Conservation (phyloP, 2,888 invertebrate genomes). For the Acleris sparsana region DNA sequence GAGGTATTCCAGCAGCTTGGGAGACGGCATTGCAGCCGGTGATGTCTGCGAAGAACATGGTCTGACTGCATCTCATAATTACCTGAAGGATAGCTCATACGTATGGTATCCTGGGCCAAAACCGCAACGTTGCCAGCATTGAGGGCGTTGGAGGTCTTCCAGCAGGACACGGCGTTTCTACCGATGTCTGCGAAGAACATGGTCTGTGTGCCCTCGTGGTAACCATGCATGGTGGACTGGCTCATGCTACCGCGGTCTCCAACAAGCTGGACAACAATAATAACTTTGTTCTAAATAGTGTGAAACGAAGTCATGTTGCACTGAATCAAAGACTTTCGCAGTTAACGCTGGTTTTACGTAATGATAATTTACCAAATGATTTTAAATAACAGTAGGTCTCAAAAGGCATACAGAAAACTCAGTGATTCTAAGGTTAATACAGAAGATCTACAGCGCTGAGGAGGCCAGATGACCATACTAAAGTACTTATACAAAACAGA, state of each 20-base stretch:
- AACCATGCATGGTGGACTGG: conserved; percentile 88
- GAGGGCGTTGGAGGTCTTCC: conserved; percentile 85
- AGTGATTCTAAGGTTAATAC: no score
- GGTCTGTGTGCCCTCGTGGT: conserved; percentile 84
- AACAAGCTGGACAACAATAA: conserved; percentile 53
- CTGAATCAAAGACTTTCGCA: no score
- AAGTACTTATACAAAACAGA: no score
- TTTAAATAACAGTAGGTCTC: no score
- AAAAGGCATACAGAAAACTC: no score
- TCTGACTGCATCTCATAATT: conserved; percentile 64
- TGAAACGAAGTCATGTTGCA: no score
- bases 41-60: conserved; percentile 88
- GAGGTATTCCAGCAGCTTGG: conserved; percentile 87
- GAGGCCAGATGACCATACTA: no score
- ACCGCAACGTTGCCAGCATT: conserved; percentile 78
- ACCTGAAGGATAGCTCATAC: conserved; percentile 87
- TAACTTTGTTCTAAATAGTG: no score
- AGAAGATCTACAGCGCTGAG: no score
- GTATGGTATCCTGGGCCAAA: conserved; percentile 83
- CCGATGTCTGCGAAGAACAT: conserved; percentile 89
- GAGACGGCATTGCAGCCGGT: conserved; percentile 88
- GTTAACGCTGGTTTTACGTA: no score
- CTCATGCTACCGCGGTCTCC: conserved; percentile 86
- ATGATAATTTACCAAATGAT: no score
- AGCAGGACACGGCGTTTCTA: conserved; percentile 88